Conservation (phyloP, 2,797 vertebrate species). For the Lagorchestes hirsutus region DNA sequence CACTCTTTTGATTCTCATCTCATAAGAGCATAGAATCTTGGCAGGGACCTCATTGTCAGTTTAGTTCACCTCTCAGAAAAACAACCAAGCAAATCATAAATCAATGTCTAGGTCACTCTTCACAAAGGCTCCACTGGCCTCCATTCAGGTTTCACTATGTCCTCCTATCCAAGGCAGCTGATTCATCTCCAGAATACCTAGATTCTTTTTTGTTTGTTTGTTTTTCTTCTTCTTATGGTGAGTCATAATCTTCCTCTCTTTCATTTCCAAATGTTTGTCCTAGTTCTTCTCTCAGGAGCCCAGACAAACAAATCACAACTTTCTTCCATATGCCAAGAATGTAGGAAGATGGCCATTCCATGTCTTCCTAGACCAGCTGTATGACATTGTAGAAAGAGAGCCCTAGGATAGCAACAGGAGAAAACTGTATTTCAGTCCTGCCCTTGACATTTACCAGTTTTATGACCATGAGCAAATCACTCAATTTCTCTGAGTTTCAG, state of each 20-base stretch:
- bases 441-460: conserved; percentile 1
- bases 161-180: neutral
- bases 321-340: neutral
- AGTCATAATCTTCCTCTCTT: too few relatives aligned
- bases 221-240: neutral
- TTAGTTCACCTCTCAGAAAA: neutral
- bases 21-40: neutral
- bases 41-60: neutral
- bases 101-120: neutral
- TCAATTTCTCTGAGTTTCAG: neutral
- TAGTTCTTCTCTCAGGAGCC: neutral
- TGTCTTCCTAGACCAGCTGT: neutral
- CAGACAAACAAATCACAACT: neutral
- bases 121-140: neutral
- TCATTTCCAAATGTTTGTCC: neutral
- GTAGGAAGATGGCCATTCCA: neutral
- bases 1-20: neutral
- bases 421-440: neutral
- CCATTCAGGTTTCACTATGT: neutral
- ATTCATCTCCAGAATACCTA: neutral
- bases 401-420: neutral
- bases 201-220: neutral
- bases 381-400: neutral
- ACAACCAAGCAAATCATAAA: neutral
- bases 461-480: neutral